phyloP scores from a whole-genome alignment of 2,888 invertebrate species.

The Nysson spinosus region DNA sequence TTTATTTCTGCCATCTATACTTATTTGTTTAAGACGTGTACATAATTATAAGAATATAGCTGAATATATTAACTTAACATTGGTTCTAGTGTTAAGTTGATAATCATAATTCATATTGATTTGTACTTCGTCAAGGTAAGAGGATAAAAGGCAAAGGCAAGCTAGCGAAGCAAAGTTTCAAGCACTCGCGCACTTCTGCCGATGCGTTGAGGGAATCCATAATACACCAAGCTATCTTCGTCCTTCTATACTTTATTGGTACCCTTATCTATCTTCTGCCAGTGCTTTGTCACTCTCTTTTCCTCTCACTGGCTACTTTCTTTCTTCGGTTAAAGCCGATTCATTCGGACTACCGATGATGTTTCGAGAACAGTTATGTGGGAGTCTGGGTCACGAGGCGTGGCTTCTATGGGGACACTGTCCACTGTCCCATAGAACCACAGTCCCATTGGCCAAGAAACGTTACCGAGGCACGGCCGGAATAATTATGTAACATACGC shows the following conservation, averaged over 20 bases:
- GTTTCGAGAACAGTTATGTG: conserved; percentile 77
- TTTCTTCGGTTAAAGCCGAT: conserved; percentile 56
- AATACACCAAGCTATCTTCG: conserved; percentile 14
- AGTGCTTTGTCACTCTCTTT: conserved; percentile 8
- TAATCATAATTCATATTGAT: too few species aligned
- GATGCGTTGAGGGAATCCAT: conserved; percentile 36
- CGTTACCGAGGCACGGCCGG: conserved; percentile 71
- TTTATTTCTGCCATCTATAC: too few species aligned
- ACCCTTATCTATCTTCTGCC: background rate
- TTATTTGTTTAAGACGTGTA: too few species aligned
- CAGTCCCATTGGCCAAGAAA: conserved; percentile 77
- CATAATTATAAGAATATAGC: too few species aligned
- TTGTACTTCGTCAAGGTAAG: too few species aligned
- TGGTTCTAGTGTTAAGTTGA: background rate
- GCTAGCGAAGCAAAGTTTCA: conserved; percentile 42
- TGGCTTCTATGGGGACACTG: conserved; percentile 74
- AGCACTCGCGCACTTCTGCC: conserved; percentile 39
- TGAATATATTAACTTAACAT: too few species aligned
- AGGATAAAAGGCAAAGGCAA: background rate
- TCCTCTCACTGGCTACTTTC: conserved; percentile 49
- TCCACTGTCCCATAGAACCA: conserved; percentile 75
- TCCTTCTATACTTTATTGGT: conserved; percentile 20
- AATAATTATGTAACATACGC: conserved; percentile 74
- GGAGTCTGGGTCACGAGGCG: conserved; percentile 78
- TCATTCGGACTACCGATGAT: conserved; percentile 69